Evolutionary conservation across 1,140 invertebrate species (phyloP), one percentile per base, ranked within the genome.

Genomic region (Dendroctonus valens): DNA sequence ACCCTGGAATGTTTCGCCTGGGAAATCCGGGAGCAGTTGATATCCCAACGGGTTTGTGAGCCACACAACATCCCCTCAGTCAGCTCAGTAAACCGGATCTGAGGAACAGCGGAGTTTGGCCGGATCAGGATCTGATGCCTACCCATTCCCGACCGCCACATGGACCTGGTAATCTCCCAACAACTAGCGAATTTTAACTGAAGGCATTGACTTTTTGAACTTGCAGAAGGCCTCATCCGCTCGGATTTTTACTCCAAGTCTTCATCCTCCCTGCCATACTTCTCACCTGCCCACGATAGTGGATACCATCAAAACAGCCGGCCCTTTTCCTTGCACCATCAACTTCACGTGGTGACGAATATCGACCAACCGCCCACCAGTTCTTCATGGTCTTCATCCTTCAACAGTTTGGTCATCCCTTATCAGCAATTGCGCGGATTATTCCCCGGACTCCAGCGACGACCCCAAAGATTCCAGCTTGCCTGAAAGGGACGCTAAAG

Each of bases 21-120:
- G 92, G 94, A 96, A 81, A 96, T 96, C 54, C 83, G 93, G 0
- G 93, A 96, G 75, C 86, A 91, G 70, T 81, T 96, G 59, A 85
- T 93, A 11, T 85, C 88, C 9, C 92, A 94, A 74, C 85, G 91
- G 48, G 88, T 93, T 57, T 94, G 92, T 75, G 92, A 94, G 77
- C 89, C 90, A 0, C 88, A 89, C 75, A 89, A 89, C 51, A 91
- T 97, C 69, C 94, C 95, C 2, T 95, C 93, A 41, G 94, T 97
- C 46, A 95, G 93, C 61, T 96, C 94, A 7, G 96, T 97, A 51
- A 97, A 97, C 81, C 83, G 95, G 67, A 97, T 98, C 85, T 97
- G 40, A 84, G 94, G 53, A 95, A 96, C 77, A 90, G 90, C 58
- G 89, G 90, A 5, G 82, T 85, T 3, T 87, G 87, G 85, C 85